These are phyloP conservation scores for Rhinatrema bivittatum DNA, from an alignment of 2,797 vertebrate species.

Conservation along the genomic window DNA sequence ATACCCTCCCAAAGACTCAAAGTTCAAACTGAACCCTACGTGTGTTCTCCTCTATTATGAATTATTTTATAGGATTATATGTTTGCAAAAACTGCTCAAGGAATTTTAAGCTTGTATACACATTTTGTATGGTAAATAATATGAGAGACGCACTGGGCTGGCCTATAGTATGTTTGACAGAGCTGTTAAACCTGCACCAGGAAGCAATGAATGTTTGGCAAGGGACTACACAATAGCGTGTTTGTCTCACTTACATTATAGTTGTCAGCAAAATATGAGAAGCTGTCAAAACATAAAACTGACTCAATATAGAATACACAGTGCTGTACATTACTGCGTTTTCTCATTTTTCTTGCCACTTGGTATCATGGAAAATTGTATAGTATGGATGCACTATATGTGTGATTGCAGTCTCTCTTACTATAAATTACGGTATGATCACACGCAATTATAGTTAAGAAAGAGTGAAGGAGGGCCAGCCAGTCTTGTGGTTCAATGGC, in stretches of 20 bases:
- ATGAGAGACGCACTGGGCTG: slow-evolving; percentile 43
- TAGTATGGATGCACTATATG: no score
- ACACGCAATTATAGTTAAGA: no score
- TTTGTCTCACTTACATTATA: slow-evolving; percentile 49
- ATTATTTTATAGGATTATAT: no score
- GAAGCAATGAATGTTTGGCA: slow-evolving; percentile 51
- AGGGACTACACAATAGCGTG: slow-evolving; percentile 46
- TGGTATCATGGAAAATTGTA: slow-evolving; percentile 28
- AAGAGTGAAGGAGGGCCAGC: no score
- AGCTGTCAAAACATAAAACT: slow-evolving; percentile 31
- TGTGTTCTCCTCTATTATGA: no score
- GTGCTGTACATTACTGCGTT: slow-evolving; percentile 38
- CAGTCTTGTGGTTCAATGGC: no score
- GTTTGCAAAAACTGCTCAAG: no score
- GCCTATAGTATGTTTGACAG: slow-evolving; percentile 45
- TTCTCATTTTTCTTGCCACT: slow-evolving; percentile 27
- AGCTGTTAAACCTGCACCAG: slow-evolving; percentile 39
- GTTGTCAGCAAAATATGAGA: slow-evolving; percentile 53
- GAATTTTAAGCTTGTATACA: no score
- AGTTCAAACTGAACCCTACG: no score
- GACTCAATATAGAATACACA: slow-evolving; percentile 43
- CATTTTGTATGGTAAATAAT: slow-evolving; percentile 42
- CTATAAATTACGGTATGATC: no score
- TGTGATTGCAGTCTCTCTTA: no score
- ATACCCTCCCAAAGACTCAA: no score